phyloP scores from a whole-genome alignment of 2,113 vertebrate species.

The Pelusios castaneus region DNA sequence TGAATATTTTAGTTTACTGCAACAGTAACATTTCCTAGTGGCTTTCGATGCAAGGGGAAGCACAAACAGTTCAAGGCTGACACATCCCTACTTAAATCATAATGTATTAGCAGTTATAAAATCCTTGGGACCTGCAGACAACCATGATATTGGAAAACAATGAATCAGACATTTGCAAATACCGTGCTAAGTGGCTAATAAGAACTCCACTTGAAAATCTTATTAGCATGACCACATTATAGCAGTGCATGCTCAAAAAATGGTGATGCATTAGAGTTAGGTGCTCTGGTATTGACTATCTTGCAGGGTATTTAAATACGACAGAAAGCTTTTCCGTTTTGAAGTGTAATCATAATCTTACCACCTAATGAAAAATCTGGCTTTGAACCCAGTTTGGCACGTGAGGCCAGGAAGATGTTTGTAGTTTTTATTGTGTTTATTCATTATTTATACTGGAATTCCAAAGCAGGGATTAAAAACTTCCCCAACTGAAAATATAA shows the following conservation, averaged over 20 bases:
- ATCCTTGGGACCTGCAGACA: background rate
- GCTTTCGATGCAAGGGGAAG: background rate
- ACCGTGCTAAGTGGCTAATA: background rate
- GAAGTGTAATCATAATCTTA: background rate
- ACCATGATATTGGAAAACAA: background rate
- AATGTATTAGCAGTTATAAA: background rate
- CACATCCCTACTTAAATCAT: background rate
- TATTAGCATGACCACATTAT: conserved; percentile 8
- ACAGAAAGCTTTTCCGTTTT: background rate
- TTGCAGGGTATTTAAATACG: background rate
- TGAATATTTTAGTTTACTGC: background rate
- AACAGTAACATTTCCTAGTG: background rate
- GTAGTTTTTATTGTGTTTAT: background rate
- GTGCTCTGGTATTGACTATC: background rate
- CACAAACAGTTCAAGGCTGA: background rate
- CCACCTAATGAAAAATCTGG: background rate
- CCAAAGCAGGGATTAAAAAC: background rate
- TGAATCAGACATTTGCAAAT: background rate
- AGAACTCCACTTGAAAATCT: background rate
- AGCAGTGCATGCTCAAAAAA: background rate
- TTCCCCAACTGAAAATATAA: background rate
- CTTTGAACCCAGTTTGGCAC: background rate
- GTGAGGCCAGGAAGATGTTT: background rate
- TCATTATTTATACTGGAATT: background rate
- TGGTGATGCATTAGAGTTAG: background rate